A percentile compares a stretch with the other conserved stretches of the same genome.
phyloP scores from a whole-genome alignment of 2,797 vertebrate genomes.

The Dallia pectoralis region DNA sequence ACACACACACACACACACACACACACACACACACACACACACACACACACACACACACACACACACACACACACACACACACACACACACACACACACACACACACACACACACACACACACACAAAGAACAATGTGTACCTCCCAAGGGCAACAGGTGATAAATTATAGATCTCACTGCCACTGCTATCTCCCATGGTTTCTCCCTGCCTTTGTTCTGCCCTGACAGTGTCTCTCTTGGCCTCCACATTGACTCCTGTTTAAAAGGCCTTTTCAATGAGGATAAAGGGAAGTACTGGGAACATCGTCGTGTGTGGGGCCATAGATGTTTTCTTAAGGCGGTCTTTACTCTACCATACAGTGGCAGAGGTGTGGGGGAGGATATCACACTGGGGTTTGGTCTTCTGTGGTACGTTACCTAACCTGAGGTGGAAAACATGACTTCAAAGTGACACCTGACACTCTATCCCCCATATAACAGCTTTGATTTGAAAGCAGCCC shows the following conservation, averaged over 20 bases:
- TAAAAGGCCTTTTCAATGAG: constrained; percentile 74
- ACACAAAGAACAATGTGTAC: constrained; percentile 42
- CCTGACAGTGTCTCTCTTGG: constrained; percentile 60
- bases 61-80: neutral
- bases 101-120: constrained; percentile 24
- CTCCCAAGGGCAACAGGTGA: constrained; percentile 74
- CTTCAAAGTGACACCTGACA: no score
- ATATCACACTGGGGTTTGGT: constrained; percentile 22
- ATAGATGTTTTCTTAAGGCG: constrained; percentile 79
- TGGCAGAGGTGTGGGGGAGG: constrained; percentile 47
- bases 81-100: constrained; percentile 25
- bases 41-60: constrained; percentile 13
- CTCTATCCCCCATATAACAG: no score
- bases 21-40: constrained; percentile 8
- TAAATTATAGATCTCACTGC: constrained; percentile 74
- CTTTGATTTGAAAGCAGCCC: no score
- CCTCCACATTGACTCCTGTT: constrained; percentile 38
- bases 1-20: constrained; percentile 1
- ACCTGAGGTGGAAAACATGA: no score
- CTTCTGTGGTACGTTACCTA: neutral
- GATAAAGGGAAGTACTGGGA: constrained; percentile 71
- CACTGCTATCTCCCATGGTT: constrained; percentile 68
- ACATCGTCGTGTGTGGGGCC: constrained; percentile 69
- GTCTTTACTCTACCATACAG: constrained; percentile 56
- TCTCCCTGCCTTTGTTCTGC: constrained; percentile 75